phyloP scores from a whole-genome alignment of 2,797 vertebrate species.

The Chaetophractus vellerosus region DNA sequence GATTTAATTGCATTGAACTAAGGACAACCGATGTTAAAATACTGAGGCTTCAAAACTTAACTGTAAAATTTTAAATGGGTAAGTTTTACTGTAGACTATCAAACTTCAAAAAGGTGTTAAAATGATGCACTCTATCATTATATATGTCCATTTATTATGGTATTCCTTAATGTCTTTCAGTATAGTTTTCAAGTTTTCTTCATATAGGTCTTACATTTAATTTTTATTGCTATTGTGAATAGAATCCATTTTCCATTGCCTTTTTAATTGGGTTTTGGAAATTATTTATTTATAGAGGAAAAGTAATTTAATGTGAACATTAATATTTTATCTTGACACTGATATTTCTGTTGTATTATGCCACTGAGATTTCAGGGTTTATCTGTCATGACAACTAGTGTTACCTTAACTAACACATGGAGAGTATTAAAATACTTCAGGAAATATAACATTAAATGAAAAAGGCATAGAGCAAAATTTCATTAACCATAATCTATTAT shows the following conservation, averaged over 20 bases:
- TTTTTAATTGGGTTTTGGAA: neutral
- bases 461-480: neutral
- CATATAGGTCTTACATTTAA: neutral
- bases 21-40: neutral
- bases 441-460: neutral
- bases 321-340: neutral
- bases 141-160: neutral
- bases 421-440: slow-evolving; percentile 14
- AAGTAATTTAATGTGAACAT: neutral
- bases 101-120: neutral
- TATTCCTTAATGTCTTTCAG: neutral
- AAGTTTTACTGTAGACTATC: neutral
- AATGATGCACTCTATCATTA: neutral
- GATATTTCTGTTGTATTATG: neutral
- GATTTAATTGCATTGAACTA: neutral
- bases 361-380: neutral
- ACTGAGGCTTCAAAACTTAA: neutral
- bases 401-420: neutral
- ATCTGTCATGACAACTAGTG: neutral
- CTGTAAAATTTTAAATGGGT: neutral
- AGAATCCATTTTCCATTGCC: neutral
- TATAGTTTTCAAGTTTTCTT: neutral
- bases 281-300: neutral
- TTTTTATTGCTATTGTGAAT: neutral
- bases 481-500: neutral